Conservation (phyloP, 2,797 vertebrate species). For the Lutjanus campechanus region DNA sequence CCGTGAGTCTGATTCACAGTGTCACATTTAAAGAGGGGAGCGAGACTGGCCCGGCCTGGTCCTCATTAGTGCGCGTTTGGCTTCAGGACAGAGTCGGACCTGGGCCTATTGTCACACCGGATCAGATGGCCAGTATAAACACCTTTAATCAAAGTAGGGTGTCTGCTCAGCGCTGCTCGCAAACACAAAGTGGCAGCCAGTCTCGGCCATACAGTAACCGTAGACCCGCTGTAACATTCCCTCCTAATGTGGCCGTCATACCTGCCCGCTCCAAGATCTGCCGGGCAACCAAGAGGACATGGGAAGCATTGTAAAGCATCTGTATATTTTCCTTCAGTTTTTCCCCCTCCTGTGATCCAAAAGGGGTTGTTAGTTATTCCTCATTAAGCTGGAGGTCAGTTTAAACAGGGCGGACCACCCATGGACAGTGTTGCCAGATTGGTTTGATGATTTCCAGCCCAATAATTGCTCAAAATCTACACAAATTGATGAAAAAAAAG, state of each 20-base stretch:
- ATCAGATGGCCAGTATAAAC: conserved; percentile 85
- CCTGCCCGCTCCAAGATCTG: conserved; percentile 10
- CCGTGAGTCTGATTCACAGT: conserved; percentile 73
- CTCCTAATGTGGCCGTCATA: conserved; percentile 52
- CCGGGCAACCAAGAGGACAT: conserved; percentile 14
- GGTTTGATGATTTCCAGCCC: no score
- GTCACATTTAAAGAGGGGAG: conserved; percentile 73
- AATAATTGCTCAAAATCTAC: no score
- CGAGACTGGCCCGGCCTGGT: conserved; percentile 69
- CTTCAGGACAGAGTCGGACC: conserved; percentile 69
- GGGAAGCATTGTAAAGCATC: conserved; percentile 25
- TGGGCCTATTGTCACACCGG: conserved; percentile 81
- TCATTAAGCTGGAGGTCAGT: conserved; percentile 70
- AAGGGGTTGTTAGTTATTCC: conserved; percentile 56
- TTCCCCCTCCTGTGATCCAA: conserved; percentile 34
- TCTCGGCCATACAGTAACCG: conserved; percentile 68
- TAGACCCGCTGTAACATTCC: conserved; percentile 63
- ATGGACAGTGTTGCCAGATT: conserved; percentile 20
- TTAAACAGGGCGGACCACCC: conserved; percentile 76
- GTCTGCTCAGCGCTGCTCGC: conserved; percentile 71
- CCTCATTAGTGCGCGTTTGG: conserved; percentile 82
- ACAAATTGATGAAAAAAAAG: no score
- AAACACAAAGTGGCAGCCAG: conserved; percentile 78
- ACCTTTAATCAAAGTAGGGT: conserved; percentile 83
- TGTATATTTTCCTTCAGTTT: conserved; percentile 28